These are phyloP conservation scores for Eremophila alpestris DNA, from an alignment of 2,797 vertebrate genomes.

Conservation along the genomic window DNA sequence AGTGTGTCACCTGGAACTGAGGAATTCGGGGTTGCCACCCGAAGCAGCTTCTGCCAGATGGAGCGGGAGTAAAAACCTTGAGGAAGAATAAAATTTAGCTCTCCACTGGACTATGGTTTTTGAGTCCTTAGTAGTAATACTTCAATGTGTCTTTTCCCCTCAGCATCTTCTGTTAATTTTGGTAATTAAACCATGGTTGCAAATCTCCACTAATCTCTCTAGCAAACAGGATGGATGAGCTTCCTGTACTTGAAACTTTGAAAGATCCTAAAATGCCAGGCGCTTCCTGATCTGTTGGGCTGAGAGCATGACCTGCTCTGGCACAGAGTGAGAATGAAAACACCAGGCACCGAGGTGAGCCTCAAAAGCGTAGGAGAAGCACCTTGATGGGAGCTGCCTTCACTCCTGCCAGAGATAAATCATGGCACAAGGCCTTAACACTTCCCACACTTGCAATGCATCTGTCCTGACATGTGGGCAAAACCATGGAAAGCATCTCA, in stretches of 20 bases:
- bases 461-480: not conserved
- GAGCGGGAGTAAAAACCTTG: not conserved
- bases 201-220: not conserved
- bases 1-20: not conserved
- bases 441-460: not conserved
- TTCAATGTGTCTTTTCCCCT: not conserved
- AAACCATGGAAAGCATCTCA: not conserved
- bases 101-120: not conserved
- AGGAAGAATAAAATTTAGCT: not conserved
- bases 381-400: not conserved
- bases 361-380: not conserved
- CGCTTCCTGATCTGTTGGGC: not conserved
- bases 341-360: not conserved
- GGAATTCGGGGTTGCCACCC: not conserved
- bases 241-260: not conserved
- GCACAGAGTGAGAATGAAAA: not conserved
- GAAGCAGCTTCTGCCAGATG: not conserved
- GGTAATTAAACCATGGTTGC: not conserved
- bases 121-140: not conserved
- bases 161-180: not conserved
- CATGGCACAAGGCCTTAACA: not conserved
- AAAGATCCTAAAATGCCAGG: not conserved
- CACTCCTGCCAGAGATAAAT: not conserved
- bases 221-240: not conserved
- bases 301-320: not conserved